Evolutionary conservation across 2,113 vertebrate genomes (phyloP).

Genomic region (Pteruthius melanotis): DNA sequence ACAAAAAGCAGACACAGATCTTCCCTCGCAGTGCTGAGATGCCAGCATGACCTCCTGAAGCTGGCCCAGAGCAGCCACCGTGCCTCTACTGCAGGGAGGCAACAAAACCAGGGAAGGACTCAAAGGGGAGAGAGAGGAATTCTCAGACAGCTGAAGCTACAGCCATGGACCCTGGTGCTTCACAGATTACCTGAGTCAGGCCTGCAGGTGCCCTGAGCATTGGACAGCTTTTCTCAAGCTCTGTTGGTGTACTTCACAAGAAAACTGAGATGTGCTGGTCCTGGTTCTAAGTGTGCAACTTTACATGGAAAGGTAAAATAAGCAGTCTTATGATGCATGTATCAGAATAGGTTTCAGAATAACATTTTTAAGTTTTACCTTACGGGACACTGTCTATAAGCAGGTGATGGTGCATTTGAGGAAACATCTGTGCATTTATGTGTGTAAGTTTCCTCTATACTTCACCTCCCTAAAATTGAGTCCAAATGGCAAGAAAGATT

Average conservation of each 20-base stretch:
- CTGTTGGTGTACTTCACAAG: neutral
- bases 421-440: neutral
- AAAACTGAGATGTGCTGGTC: neutral
- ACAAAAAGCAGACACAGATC: neutral
- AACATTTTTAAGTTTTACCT: neutral
- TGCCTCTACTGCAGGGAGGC: neutral
- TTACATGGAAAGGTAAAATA: neutral
- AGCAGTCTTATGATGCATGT: neutral
- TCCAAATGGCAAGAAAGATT: neutral
- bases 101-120: neutral
- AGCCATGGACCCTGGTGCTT: neutral
- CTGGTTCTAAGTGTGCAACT: neutral
- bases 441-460: neutral
- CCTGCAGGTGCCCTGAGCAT: neutral
- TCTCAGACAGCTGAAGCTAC: neutral
- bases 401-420: neutral
- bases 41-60: neutral
- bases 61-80: neutral
- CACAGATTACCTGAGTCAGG: neutral
- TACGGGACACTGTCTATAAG: neutral
- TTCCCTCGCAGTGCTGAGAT: neutral
- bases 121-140: neutral
- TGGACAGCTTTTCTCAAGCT: neutral
- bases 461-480: neutral
- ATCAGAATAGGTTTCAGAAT: neutral